phyloP scores from a whole-genome alignment of 1,140 invertebrate genomes.

The Leucophenga varia region DNA sequence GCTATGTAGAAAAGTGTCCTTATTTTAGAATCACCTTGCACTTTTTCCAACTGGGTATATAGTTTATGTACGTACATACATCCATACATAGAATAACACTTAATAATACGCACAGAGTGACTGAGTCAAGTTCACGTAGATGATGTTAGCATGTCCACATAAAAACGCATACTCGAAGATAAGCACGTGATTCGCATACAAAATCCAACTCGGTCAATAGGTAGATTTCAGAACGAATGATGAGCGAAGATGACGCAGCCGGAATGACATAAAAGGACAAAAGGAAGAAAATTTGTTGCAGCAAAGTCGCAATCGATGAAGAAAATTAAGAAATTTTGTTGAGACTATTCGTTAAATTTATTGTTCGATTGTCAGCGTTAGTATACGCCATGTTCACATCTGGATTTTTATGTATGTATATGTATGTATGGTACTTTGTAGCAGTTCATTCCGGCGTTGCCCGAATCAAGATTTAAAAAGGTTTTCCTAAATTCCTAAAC shows the following conservation, averaged over 20 bases:
- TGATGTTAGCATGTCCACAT: conserved; percentile 19
- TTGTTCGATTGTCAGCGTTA: conserved; percentile 25
- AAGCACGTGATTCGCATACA: conserved; percentile 30
- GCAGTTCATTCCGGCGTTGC: too few relatives aligned
- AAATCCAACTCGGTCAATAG: conserved; percentile 25
- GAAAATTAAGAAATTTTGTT: conserved; percentile 33
- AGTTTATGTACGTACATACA: too few relatives aligned
- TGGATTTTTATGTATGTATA: conserved; percentile 12
- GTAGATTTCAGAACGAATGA: too few relatives aligned
- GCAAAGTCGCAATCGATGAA: conserved; percentile 19
- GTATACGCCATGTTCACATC: conserved; percentile 19
- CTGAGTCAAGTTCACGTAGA: conserved; percentile 18
- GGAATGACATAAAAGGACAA: conserved; percentile 5
- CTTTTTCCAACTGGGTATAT: too few relatives aligned
- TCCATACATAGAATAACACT: too few relatives aligned
- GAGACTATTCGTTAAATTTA: conserved; percentile 32
- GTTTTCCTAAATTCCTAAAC: too few relatives aligned
- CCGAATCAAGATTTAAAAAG: too few relatives aligned
- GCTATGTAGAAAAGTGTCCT: too few relatives aligned
- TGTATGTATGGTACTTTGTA: conserved; percentile 5
- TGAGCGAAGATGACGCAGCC: conserved; percentile 7
- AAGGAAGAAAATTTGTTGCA: neutral
- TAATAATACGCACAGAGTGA: too few relatives aligned
- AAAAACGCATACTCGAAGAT: conserved; percentile 33
- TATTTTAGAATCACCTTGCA: too few relatives aligned